Conservation (phyloP, 1,140 invertebrate species). For the Aplysia californica region DNA sequence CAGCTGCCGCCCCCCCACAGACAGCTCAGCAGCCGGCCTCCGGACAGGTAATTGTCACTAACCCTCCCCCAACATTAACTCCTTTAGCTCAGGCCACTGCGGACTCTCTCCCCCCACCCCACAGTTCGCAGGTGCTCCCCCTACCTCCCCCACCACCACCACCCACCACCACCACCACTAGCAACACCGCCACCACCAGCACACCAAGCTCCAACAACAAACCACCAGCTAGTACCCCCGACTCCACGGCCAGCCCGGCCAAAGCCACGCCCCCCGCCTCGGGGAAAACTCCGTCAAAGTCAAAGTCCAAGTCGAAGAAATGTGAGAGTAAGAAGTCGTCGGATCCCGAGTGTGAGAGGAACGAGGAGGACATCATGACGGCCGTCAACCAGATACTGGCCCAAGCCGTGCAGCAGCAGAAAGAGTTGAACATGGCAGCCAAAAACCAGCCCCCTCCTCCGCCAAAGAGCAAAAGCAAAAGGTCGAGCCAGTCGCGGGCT, state of each 20-base stretch:
- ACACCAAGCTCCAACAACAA: too few relatives aligned
- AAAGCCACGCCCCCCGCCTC: background rate
- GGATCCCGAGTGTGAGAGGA: conserved; percentile 4
- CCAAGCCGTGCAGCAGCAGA: conserved; percentile 24
- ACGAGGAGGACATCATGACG: conserved; percentile 21
- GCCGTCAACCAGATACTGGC: conserved; percentile 24
- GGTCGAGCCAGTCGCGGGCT: conserved; percentile 1
- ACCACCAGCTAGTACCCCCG: too few relatives aligned
- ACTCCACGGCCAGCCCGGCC: background rate
- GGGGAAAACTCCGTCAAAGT: conserved; percentile 12
- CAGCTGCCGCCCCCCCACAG: background rate
- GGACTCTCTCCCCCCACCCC: background rate
- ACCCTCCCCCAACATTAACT: background rate
- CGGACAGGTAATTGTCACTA: background rate
- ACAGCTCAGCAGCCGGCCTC: background rate
- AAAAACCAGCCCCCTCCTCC: conserved; percentile 24
- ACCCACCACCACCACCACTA: too few relatives aligned
- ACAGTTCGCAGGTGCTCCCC: too few relatives aligned
- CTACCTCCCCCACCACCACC: too few relatives aligned
- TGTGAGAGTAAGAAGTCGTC: conserved; percentile 18
- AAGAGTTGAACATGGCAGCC: conserved; percentile 22
- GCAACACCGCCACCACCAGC: too few relatives aligned
- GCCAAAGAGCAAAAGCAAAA: conserved; percentile 26
- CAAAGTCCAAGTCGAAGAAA: conserved; percentile 28
- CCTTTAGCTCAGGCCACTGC: background rate